Evolutionary conservation across 1,140 invertebrate genomes (phyloP), one percentile per base, ranked within the genome.

Genomic region (Bombyx mandarina): DNA sequence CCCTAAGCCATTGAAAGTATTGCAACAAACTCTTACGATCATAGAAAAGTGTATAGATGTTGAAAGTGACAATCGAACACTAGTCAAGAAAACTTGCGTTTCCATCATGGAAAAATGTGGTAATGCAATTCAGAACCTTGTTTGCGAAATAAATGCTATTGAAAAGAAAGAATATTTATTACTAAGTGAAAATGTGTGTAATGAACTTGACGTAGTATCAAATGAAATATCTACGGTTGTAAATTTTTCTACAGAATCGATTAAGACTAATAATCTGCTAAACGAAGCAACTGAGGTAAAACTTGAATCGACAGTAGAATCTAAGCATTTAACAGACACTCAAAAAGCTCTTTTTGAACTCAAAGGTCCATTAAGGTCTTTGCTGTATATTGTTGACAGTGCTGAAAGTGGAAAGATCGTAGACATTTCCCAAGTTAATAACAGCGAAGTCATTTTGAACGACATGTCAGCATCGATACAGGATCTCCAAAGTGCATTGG

Each of bases 21-120:
- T 93, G 8, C 90, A 93, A 69, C 89, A 91, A 75, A 90, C 89
- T 57, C 76, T 93, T 35, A 88, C 90, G 46, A 84, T 93, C 7
- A 89, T 93, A 59, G 91, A 92, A 76, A 93, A 93, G 75, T 92
- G 92, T 70, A 89, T 93, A 45, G 90, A 92, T 65, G 88, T 92
- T 43, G 90, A 92, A 75, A 90, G 89, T 57, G 90, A 89, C 18
- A 90, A 90, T 10, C 90, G 89, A 57, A 92, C 91, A 2, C 75
- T 93, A 22, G 90, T 92, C 2, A 91, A 92, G 67, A 88, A 89
- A 67, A 92, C 91, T 0, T 92, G 91, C 67, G 86, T 90, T 48
- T 91, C 89, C 69, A 88, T 92, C 52, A 84, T 92, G 52, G 89
- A 91, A 65, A 90, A 82, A 12, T 88, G 89, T 63, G 85, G 88